Conservation (phyloP, 37 sponge, comb jelly and placozoan genomes). For the Cladorhizidae sp. region DNA sequence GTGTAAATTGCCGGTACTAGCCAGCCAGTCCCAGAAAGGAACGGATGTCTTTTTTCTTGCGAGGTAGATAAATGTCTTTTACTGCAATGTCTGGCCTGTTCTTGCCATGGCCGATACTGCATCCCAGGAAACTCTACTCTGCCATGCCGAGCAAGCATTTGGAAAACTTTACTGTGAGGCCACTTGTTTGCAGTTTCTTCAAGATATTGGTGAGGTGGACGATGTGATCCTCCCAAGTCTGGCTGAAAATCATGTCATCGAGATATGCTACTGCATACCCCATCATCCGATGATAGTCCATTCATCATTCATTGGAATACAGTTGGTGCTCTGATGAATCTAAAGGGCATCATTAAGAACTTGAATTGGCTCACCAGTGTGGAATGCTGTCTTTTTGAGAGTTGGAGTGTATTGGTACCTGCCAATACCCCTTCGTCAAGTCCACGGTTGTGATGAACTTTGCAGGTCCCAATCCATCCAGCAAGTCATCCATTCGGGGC, state of each 20-base stretch:
- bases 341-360: background rate
- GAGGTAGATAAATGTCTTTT: background rate
- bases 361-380: background rate
- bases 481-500: constrained; percentile 30
- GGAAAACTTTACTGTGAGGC: background rate
- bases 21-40: background rate
- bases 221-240: background rate
- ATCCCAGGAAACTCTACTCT: too few species aligned
- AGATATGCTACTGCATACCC: background rate
- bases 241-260: background rate
- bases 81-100: background rate
- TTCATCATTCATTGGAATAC: background rate
- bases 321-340: background rate
- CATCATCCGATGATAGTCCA: background rate
- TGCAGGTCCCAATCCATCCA: constrained; percentile 32
- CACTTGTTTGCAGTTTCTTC: too few species aligned
- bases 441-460: constrained; percentile 43
- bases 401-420: constrained; percentile 29
- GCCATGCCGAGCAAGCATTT: background rate
- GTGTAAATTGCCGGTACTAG: background rate
- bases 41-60: background rate
- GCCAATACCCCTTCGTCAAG: constrained; percentile 45
- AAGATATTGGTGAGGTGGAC: background rate
- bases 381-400: background rate
- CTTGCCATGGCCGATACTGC: background rate